Evolutionary conservation across 2,888 invertebrate genomes (phyloP).

Genomic region (Poecilobothrus nobilitatus): DNA sequence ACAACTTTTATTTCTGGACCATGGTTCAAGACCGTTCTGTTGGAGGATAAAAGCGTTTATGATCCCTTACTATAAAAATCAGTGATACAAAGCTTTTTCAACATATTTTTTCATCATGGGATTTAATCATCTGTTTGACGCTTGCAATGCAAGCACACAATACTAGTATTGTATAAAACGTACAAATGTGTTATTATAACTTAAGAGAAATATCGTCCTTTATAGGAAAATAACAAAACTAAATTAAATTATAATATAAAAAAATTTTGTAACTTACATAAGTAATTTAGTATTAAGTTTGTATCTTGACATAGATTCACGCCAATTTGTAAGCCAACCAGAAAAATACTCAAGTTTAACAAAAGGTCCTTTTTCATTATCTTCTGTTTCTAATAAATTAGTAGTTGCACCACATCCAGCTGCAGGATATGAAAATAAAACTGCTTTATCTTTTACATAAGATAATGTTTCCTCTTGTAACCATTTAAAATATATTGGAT

Average conservation of each 20-base stretch:
- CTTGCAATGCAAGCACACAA: too few species aligned
- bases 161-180: too few species aligned
- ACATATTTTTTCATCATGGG: too few species aligned
- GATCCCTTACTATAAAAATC: constrained; percentile 47
- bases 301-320: constrained; percentile 48
- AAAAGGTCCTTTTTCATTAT: constrained; percentile 72
- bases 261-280: constrained; percentile 28
- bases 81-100: too few species aligned
- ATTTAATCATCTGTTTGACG: too few species aligned
- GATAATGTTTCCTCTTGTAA: constrained; percentile 54
- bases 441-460: constrained; percentile 53
- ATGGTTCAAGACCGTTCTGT: too few species aligned
- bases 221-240: constrained; percentile 26
- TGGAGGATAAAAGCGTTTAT: constrained; percentile 81
- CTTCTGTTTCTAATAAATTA: constrained; percentile 66
- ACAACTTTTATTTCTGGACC: too few species aligned
- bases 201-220: too few species aligned
- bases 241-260: neutral
- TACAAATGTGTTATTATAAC: too few species aligned
- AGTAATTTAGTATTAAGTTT: constrained; percentile 47
- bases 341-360: constrained; percentile 89
- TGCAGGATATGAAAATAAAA: constrained; percentile 83
- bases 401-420: constrained; percentile 57
- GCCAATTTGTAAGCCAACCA: constrained; percentile 91
- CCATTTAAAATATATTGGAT: constrained; percentile 58